Evolutionary conservation across 2,888 invertebrate genomes (phyloP).

Genomic region (Acrobasis suavella): DNA sequence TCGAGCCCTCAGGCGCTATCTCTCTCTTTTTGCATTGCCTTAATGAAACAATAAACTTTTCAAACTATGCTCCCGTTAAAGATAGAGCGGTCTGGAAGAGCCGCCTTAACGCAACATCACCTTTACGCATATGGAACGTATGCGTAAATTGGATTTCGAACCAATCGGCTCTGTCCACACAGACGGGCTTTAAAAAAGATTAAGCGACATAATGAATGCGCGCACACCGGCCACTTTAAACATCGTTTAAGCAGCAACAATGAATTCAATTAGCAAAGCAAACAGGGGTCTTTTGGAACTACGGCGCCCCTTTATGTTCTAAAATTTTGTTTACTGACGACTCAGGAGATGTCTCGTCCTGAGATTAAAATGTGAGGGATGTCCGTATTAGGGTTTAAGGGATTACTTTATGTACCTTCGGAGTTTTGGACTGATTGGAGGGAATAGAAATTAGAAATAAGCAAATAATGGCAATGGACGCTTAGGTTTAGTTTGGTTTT

Average conservation of each 20-base stretch:
- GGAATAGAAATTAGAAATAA: background rate
- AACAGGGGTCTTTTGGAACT: conserved; percentile 64
- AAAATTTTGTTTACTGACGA: conserved; percentile 60
- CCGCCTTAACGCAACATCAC: background rate
- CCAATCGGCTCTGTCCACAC: conserved; percentile 23
- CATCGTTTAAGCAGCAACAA: conserved; percentile 72
- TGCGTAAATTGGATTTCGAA: conserved; percentile 9
- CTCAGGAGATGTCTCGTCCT: conserved; percentile 29
- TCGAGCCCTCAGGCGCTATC: no score
- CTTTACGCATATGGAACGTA: background rate
- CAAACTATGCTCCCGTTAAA: no score
- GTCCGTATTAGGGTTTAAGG: conserved; percentile 6
- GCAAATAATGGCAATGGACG: background rate
- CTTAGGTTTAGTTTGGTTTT: no score
- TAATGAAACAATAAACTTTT: no score
- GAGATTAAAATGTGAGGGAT: conserved; percentile 40
- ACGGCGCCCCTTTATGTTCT: conserved; percentile 44
- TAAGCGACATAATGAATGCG: conserved; percentile 51
- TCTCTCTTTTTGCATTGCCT: no score
- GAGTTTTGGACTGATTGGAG: background rate
- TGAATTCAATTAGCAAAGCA: conserved; percentile 76
- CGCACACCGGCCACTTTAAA: conserved; percentile 56
- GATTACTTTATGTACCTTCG: conserved; percentile 28
- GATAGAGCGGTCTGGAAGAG: no score
- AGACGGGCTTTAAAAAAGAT: conserved; percentile 42